Percentiles rank a stretch among this genome's conserved stretches.
These are phyloP conservation scores for Clavelina lepadiformis DNA, from an alignment of 23 tunicate species.

Conservation along the genomic window DNA sequence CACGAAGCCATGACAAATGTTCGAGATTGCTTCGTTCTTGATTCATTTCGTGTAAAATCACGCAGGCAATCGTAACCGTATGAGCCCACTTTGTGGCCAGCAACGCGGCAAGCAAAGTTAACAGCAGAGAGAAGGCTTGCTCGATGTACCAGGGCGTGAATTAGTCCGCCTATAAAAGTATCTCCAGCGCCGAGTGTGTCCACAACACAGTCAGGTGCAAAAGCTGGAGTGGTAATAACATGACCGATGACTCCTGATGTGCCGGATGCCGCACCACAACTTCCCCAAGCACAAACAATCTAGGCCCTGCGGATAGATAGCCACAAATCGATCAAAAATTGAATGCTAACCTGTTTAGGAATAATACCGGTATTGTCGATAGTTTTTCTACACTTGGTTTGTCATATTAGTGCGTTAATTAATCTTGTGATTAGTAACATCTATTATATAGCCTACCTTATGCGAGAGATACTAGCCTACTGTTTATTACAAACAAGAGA, in stretches of 20 bases:
- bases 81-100: conserved; percentile 32
- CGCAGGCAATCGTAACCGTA: conserved; percentile 30
- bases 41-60: no score
- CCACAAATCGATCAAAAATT: conserved; percentile 3
- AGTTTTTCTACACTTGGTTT: no score
- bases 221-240: conserved; percentile 17
- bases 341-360: no score
- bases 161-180: conserved; percentile 48
- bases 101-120: conserved; percentile 32
- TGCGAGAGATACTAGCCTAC: no score
- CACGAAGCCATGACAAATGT: no score
- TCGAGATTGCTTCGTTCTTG: no score
- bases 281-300: conserved; percentile 73
- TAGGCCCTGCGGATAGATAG: no score
- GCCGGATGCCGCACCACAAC: conserved; percentile 48
- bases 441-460: no score
- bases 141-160: conserved; percentile 21
- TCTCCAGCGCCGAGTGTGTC: conserved; percentile 85
- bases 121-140: conserved; percentile 13
- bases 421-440: no score
- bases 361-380: no score
- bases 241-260: background rate
- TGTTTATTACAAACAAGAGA: no score
- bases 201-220: conserved; percentile 29
- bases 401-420: no score